phyloP scores from a whole-genome alignment of 2,797 vertebrate genomes.

The Nyctalus aviator region DNA sequence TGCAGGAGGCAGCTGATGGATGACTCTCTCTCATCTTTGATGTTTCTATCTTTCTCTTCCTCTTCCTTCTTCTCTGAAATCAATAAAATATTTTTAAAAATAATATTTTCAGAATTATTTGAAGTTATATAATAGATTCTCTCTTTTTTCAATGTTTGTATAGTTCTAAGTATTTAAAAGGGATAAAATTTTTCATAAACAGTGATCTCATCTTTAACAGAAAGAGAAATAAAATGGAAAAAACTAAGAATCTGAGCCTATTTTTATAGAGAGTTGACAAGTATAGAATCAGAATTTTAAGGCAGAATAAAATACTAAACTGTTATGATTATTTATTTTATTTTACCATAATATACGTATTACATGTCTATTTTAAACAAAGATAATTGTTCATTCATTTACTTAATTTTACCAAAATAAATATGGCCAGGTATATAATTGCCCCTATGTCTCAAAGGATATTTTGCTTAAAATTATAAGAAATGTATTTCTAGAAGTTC shows the following conservation, averaged over 20 bases:
- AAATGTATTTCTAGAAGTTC: neutral
- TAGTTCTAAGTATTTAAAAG: neutral
- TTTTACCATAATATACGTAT: neutral
- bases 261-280: neutral
- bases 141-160: neutral
- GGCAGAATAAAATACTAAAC: neutral
- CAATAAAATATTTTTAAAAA: neutral
- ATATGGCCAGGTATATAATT: neutral
- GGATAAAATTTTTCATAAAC: neutral
- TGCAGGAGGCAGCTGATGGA: no score
- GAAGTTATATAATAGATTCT: slow-evolving; percentile 6
- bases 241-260: neutral
- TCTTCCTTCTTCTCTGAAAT: no score
- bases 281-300: neutral
- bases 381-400: neutral
- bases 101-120: slow-evolving; percentile 49
- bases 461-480: slow-evolving; percentile 33
- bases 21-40: no score
- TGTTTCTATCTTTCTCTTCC: no score
- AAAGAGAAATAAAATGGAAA: neutral
- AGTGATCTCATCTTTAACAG: neutral
- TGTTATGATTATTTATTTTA: neutral
- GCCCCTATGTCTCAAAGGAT: neutral
- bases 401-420: slow-evolving; percentile 14
- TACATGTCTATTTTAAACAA: neutral